Evolutionary conservation across 2,888 invertebrate species (phyloP), one percentile per base, ranked within the genome.

Genomic region (Blastobasis adustella): DNA sequence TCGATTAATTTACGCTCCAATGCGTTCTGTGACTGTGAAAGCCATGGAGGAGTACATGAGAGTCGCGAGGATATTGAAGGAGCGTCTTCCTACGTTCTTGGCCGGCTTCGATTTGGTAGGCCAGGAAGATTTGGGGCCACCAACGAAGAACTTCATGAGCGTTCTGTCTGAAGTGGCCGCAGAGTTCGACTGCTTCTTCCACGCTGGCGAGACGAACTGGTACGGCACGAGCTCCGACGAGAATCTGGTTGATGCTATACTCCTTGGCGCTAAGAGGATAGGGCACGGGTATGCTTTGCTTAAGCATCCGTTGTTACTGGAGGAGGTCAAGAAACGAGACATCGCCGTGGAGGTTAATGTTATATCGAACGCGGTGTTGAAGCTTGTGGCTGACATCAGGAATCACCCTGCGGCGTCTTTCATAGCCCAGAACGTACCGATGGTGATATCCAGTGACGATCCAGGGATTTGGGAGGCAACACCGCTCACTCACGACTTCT

Each of bases 181-280:
- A 0, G 73, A 89, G 4, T 73, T 94, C 5, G 87, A 92, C 50
- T 93, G 91, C 62, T 95, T 92, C 66, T 94, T 95, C 58, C 95
- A 96, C 67, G 94, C 95, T 0, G 96, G 95, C 0, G 95, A 96
- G 80, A 95, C 95, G 0, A 92, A 93, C 66, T 94, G 94, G 94
- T 90, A 89, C 64, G 94, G 92, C 5, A 80, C 79, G 5, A 71
- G 77, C 0, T 90, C 91, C 0, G 95, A 96, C 68, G 91, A 93
- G 60, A 95, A 95, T 75, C 67, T 96, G 47, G 75, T 93, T 41
- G 95, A 96, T 65, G 95, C 95, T 0, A 81, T 95, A 23, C 75
- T 94, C 6, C 76, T 96, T 36, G 93, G 93, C 42, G 84, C 93
- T 0, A 91, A 91, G 61, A 89, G 96, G 37, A 93, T 96, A 55